A percentile compares a stretch with the other conserved stretches of the same genome.
phyloP scores from a whole-genome alignment of 2,797 vertebrate genomes.

The Denticeps clupeoides region DNA sequence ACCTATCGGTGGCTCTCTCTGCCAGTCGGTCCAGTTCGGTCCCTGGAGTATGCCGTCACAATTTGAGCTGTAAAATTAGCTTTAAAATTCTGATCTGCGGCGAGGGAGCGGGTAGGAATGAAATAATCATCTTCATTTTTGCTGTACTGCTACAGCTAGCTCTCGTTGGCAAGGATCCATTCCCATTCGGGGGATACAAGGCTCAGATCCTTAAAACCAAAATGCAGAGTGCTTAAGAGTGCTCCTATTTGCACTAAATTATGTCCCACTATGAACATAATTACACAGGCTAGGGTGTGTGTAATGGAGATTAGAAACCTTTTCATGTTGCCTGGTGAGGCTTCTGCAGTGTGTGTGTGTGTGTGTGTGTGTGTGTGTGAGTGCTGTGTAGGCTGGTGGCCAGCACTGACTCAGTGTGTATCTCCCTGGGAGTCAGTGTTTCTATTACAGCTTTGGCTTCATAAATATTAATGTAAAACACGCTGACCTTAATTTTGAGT shows the following conservation, averaged over 20 bases:
- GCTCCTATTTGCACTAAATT: slow-evolving; percentile 16
- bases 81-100: slow-evolving; percentile 34
- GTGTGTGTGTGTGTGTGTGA: slow-evolving; percentile 20
- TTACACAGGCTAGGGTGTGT: slow-evolving; percentile 22
- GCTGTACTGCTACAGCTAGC: slow-evolving; percentile 23
- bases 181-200: slow-evolving; percentile 13
- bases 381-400: no score
- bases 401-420: no score
- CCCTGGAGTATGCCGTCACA: no score
- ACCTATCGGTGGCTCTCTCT: no score
- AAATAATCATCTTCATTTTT: slow-evolving; percentile 35
- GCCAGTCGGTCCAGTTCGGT: no score
- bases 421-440: not conserved
- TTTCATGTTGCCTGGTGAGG: slow-evolving; percentile 2
- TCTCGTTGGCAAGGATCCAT: slow-evolving; percentile 24
- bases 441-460: slow-evolving; percentile 19
- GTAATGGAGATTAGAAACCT: slow-evolving; percentile 27
- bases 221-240: slow-evolving; percentile 22
- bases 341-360: no score
- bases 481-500: slow-evolving; percentile 30
- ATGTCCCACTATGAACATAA: slow-evolving; percentile 25
- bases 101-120: slow-evolving; percentile 27
- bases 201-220: slow-evolving; percentile 16
- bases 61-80: slow-evolving; percentile 28
- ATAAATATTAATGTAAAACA: slow-evolving; percentile 32